These are phyloP conservation scores for Papilio polytes DNA, from an alignment of 1,140 invertebrate species.

Conservation along the genomic window DNA sequence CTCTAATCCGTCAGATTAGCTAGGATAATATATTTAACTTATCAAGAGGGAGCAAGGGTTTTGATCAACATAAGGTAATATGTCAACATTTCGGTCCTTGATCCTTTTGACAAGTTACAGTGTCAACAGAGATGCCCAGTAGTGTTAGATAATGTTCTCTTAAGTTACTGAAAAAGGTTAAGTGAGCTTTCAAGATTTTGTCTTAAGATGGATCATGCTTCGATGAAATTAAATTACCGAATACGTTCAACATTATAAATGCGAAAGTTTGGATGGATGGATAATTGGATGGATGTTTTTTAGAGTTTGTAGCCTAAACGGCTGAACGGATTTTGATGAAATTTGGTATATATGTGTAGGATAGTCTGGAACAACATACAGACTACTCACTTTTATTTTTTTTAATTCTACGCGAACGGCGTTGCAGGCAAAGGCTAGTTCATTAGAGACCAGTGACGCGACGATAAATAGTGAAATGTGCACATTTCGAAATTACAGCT, in stretches of 20 bases:
- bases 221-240: no score
- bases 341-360: no score
- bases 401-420: no score
- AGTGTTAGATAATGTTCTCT: neutral
- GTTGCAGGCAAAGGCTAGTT: no score
- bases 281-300: no score
- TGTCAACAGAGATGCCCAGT: neutral
- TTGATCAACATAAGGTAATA: neutral
- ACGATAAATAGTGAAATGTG: neutral
- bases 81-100: neutral
- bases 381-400: no score
- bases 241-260: no score
- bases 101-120: constrained; percentile 3
- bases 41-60: constrained; percentile 15
- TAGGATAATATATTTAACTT: neutral
- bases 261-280: no score
- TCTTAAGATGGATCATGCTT: neutral
- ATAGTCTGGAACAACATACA: no score
- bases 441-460: no score
- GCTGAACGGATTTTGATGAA: no score
- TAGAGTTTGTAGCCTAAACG: no score
- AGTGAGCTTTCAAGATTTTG: neutral
- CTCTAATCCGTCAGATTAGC: neutral
- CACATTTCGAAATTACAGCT: constrained; percentile 4
- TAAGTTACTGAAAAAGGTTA: neutral